Conservation (phyloP, 2,113 vertebrate species). For the Haemorhous mexicanus region DNA sequence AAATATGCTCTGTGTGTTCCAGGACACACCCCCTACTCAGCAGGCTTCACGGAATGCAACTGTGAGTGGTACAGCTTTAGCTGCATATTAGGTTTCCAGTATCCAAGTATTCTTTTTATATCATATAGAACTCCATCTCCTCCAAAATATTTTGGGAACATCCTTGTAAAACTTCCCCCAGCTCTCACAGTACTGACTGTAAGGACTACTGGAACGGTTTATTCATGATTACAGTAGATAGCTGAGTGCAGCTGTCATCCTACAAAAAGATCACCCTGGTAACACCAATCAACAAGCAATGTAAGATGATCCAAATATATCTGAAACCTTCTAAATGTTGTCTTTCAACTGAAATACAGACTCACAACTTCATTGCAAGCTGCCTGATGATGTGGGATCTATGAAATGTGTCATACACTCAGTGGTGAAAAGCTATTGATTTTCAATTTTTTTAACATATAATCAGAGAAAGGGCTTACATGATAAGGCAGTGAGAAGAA, state of each 20-base stretch:
- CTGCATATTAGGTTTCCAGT: background rate
- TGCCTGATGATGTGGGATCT: background rate
- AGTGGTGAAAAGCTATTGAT: background rate
- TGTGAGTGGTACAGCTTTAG: background rate
- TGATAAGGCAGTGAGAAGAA: background rate
- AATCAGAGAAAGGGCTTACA: background rate
- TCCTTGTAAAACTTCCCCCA: constrained; percentile 31
- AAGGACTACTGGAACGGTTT: constrained; percentile 2
- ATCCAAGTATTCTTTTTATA: constrained; percentile 32
- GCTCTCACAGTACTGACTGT: constrained; percentile 5
- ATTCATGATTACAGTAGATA: constrained; percentile 9
- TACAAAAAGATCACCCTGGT: constrained; percentile 45
- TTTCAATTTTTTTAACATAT: background rate
- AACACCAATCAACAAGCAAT: constrained; percentile 51
- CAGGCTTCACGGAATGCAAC: background rate
- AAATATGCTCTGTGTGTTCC: background rate
- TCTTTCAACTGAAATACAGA: background rate
- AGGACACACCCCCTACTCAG: background rate
- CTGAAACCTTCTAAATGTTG: constrained; percentile 25
- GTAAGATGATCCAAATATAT: constrained; percentile 51
- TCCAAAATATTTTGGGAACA: constrained; percentile 49
- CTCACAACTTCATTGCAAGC: background rate
- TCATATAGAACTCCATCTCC: background rate
- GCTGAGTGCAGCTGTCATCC: constrained; percentile 54
- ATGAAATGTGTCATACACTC: background rate